A percentile compares a stretch with the other conserved stretches of the same genome.
phyloP scores from a whole-genome alignment of 35 echinoderm and acorn worm genomes.

The Acanthaster planci region DNA sequence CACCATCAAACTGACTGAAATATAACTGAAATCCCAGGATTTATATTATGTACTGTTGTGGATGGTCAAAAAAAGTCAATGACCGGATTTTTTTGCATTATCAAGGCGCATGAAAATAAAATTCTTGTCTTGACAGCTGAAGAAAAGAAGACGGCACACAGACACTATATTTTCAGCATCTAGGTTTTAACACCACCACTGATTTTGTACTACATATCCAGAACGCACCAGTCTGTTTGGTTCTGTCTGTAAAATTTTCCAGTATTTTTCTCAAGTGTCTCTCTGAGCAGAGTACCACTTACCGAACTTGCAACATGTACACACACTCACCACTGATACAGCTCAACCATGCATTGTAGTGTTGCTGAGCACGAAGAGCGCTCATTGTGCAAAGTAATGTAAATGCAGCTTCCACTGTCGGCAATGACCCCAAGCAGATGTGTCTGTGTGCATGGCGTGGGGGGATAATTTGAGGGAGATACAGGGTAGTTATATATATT shows the following conservation, averaged over 20 bases:
- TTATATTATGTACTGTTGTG: too few species aligned
- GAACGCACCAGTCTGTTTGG: too few species aligned
- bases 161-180: too few species aligned
- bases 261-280: neutral
- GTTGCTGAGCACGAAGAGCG: neutral
- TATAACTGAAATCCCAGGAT: too few species aligned
- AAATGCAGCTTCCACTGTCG: neutral
- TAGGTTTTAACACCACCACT: too few species aligned
- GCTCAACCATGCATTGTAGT: neutral
- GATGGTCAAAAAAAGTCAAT: too few species aligned
- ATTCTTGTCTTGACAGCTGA: too few species aligned
- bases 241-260: neutral
- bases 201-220: too few species aligned
- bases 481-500: neutral
- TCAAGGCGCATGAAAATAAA: too few species aligned
- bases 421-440: constrained; percentile 20
- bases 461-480: constrained; percentile 1
- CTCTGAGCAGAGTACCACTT: neutral
- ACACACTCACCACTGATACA: neutral
- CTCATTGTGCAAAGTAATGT: neutral
- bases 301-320: neutral
- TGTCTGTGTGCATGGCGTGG: neutral
- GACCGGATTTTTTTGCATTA: too few species aligned
- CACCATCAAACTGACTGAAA: too few species aligned
- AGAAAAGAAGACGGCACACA: too few species aligned